Conservation (phyloP, 2,888 invertebrate genomes). For the Cryptophagus acutangulus region DNA sequence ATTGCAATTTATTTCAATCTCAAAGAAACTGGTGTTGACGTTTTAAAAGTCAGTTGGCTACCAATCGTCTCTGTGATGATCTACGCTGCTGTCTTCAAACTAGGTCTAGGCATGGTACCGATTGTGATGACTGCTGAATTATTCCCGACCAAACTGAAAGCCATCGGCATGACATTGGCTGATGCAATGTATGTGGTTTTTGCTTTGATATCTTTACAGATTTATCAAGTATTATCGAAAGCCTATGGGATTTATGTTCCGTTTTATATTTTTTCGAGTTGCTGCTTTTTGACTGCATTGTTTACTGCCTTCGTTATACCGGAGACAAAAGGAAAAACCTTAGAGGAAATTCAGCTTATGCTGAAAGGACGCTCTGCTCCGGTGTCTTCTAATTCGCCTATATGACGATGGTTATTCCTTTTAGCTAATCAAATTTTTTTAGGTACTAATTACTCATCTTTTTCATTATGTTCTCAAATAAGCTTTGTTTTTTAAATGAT, state of each 20-base stretch:
- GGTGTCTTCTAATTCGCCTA: too few species aligned
- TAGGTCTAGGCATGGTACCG: slow-evolving; percentile 40
- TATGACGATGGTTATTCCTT: too few species aligned
- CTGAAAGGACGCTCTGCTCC: too few species aligned
- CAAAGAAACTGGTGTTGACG: slow-evolving; percentile 33
- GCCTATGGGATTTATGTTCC: slow-evolving; percentile 39
- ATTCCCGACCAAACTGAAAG: slow-evolving; percentile 43
- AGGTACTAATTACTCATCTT: too few species aligned
- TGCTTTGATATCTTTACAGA: slow-evolving; percentile 38
- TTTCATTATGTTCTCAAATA: too few species aligned
- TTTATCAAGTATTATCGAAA: slow-evolving; percentile 35
- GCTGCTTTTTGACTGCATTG: slow-evolving; percentile 37
- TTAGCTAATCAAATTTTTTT: too few species aligned
- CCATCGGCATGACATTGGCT: slow-evolving; percentile 45
- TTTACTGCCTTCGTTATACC: slow-evolving; percentile 42
- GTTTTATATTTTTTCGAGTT: slow-evolving; percentile 42
- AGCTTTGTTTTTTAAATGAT: too few species aligned
- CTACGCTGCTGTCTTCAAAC: slow-evolving; percentile 37
- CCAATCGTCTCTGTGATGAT: slow-evolving; percentile 36
- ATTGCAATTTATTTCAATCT: slow-evolving; percentile 43
- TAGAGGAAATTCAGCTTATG: slow-evolving; percentile 38
- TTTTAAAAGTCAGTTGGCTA: slow-evolving; percentile 22
- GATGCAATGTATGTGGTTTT: slow-evolving; percentile 43
- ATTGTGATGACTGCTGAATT: slow-evolving; percentile 40
- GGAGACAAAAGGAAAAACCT: slow-evolving; percentile 39